Base-by-base conservation (phyloP, 1,140 invertebrate genomes). In the Lasioglossum baleicum region DNA sequence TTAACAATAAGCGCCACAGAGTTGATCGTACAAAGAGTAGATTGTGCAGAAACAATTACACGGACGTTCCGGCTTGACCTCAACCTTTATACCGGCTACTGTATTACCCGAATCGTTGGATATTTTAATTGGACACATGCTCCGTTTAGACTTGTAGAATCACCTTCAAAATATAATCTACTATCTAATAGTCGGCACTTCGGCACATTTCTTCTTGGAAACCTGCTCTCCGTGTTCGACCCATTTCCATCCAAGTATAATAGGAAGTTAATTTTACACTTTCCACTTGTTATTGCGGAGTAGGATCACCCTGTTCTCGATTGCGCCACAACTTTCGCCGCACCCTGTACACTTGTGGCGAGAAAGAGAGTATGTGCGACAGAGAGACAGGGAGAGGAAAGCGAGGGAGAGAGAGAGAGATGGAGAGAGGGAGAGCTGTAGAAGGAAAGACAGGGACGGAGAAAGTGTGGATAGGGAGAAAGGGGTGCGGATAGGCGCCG, bases 381-480 rank as follows among this genome's bases (percentile, higher is more conserved):
- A 15, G 51, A 10, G 51, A 15, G 51, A 53, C 1, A 15, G 6
- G 0, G 51, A 53, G 51, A 15, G 13, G 13, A 2, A 71, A 31
- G 8, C n/a, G 56, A 48, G 40, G 15, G 20, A 15, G 26, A 1
- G 22, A 72, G 40, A 22, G 26, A 31, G 5, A 51, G 58, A 44
- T 15, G n/a, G 66, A 64, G 20, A 20, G 20, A 56, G 53, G 35
- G 26, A 22, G 15, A 48, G 58, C 26, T 42, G 31, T 6, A 58
- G n/a, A 26, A 61, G 31, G 69, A 51, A 42, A 51, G 31, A 81
- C 40, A 80, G 68, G 42, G 74, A 80, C n/a, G 53, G 20, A 44
- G 48, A 77, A 74, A 81, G 73, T 40, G 68, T 17, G 13, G 53
- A 61, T 66, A 80, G 69, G 74, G 83, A 61, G 85, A 86, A 86